A percentile compares a stretch with the other conserved stretches of the same genome.
Conservation (phyloP, 2,797 vertebrate genomes). For the Denticeps clupeoides region DNA sequence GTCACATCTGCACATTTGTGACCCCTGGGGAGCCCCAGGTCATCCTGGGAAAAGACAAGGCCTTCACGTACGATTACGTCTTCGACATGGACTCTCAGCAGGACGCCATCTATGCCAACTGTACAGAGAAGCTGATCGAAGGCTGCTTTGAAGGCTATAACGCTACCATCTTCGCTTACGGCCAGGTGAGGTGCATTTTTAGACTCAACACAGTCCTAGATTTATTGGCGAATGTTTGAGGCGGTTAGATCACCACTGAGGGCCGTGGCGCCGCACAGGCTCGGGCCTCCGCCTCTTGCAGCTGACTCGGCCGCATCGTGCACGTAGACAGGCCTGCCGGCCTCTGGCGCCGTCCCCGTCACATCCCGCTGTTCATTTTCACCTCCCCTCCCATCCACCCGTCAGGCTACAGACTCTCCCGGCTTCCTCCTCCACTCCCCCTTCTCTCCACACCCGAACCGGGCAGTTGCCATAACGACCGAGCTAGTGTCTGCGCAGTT, state of each 20-base stretch:
- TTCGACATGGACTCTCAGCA: conserved; percentile 71
- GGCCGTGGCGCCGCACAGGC: too few species aligned
- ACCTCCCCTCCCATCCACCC: neutral
- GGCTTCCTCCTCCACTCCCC: neutral
- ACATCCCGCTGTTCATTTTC: neutral
- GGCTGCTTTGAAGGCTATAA: conserved; percentile 79
- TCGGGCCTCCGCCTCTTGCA: neutral
- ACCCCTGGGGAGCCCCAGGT: conserved; percentile 74
- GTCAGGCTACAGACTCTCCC: neutral
- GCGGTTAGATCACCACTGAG: too few species aligned
- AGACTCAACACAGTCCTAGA: too few species aligned
- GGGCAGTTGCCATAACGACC: conserved; percentile 31
- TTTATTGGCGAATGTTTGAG: too few species aligned
- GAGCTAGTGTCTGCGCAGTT: conserved; percentile 14
- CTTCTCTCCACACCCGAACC: neutral
- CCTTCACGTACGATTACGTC: conserved; percentile 75
- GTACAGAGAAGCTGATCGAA: conserved; percentile 74
- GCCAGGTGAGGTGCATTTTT: conserved; percentile 51
- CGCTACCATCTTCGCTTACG: conserved; percentile 78
- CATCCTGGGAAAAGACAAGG: conserved; percentile 76
- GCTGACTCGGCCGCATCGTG: neutral
- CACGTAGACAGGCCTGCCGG: neutral
- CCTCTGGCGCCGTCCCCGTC: neutral
- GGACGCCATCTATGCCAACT: conserved; percentile 64
- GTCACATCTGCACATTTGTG: conserved; percentile 75